Percentiles rank a stretch among this genome's conserved stretches.
Evolutionary conservation across 1,140 invertebrate species (phyloP).

Genomic region (Zaprionus davidi): DNA sequence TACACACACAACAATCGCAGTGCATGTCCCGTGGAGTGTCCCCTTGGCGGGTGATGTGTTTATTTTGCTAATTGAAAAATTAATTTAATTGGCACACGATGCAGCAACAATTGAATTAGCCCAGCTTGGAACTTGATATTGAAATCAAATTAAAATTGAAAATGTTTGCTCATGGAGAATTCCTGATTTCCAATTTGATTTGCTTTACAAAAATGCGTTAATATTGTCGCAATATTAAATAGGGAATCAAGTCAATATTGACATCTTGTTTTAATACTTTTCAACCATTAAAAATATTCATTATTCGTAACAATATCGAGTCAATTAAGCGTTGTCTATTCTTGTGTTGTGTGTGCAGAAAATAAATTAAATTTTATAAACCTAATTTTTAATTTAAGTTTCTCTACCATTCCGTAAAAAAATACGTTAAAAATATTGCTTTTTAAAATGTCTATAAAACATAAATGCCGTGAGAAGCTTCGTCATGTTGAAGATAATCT

Average conservation of each 20-base stretch:
- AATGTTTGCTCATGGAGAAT: not conserved
- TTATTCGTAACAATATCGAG: no score
- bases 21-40: constrained; percentile 19
- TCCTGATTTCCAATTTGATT: constrained; percentile 5
- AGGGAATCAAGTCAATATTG: no score
- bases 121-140: not conserved
- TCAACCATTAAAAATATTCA: no score
- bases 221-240: not conserved
- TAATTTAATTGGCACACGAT: constrained; percentile 40
- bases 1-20: constrained; percentile 8
- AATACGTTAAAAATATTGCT: no score
- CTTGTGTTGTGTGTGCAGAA: no score
- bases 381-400: no score
- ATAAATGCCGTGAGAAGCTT: no score
- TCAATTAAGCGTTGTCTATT: no score
- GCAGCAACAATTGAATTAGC: constrained; percentile 36
- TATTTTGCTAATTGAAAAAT: constrained; percentile 65
- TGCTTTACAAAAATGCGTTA: not conserved
- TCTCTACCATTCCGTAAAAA: no score
- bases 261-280: no score
- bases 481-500: not conserved
- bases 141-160: constrained; percentile 8
- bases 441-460: no score
- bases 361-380: no score
- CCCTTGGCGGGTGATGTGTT: constrained; percentile 39